Base-by-base conservation (phyloP, 2,888 invertebrate genomes). In the Lycia hirtaria region DNA sequence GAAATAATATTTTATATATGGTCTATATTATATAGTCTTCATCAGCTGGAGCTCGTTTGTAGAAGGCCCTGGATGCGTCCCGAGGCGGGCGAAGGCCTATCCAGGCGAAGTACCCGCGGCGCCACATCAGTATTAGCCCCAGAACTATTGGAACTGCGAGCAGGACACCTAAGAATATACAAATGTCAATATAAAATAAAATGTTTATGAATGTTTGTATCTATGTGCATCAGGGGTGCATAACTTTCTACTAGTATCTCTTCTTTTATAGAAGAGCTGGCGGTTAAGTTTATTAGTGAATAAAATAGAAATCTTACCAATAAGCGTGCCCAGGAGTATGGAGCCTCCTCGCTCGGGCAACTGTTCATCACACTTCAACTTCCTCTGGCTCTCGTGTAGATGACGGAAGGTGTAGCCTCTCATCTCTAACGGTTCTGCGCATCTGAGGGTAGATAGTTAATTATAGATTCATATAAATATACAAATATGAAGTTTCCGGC, bases 401-500 rank as follows among this genome's bases (percentile, higher is more conserved):
- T 94, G 93, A 2, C 92, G 83, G 75, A 96, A 88, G 0, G 91
- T 93, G 61, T 89, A 88, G 0, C 93, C 93, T 15, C 82, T 82
- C 93, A 96, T 95, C 69, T 94, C 95, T 0, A 90, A 75, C 0
- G 97, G 97, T n/a, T 93, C 88, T 0, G 90, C 88, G 75, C 97
- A 97, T n/a, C 93, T 94, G 64, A 62, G 89, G 50, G 17, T 4
- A 38, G 43, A 47, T 6, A 4, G n/a, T n/a, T n/a, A n/a, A n/a
- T n/a, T n/a, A n/a, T n/a, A n/a, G n/a, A n/a, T n/a, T n/a, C n/a
- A n/a, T n/a, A n/a, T n/a, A n/a, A n/a, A n/a, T n/a, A n/a, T n/a
- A n/a, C n/a, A n/a, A n/a, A n/a, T n/a, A n/a, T n/a, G n/a, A n/a
- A n/a, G n/a, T n/a, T n/a, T n/a, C n/a, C n/a, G n/a, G n/a, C n/a